A percentile compares a stretch with the other conserved stretches of the same genome.
Evolutionary conservation across 1,140 invertebrate genomes (phyloP).

Genomic region (Ectropis grisescens): DNA sequence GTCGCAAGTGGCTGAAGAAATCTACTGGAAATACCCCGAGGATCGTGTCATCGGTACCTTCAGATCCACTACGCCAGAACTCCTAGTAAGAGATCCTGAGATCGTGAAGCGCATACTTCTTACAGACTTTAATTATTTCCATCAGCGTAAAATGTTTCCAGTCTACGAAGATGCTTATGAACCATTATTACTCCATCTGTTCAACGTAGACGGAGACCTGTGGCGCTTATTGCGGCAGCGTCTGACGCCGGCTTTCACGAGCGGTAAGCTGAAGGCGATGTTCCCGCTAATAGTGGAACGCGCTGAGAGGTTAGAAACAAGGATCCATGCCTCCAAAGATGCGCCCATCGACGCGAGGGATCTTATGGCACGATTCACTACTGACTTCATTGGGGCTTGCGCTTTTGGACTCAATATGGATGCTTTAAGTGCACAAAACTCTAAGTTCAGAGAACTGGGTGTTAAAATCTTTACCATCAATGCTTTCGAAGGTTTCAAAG

Average conservation of each 20-base stretch:
- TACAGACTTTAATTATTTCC: constrained; percentile 10
- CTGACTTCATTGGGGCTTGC: constrained; percentile 16
- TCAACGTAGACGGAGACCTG: constrained; percentile 10
- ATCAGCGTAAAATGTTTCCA: constrained; percentile 1
- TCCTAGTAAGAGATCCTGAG: constrained; percentile 9
- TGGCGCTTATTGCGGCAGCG: constrained; percentile 64
- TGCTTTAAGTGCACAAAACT: constrained; percentile 15
- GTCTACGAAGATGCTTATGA: constrained; percentile 5
- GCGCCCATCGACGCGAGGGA: constrained; percentile 15
- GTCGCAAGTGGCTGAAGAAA: constrained; percentile 2
- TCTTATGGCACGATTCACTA: constrained; percentile 32
- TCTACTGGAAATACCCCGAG: constrained; percentile 7
- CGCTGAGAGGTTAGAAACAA: constrained; percentile 28
- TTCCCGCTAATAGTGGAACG: constrained; percentile 58
- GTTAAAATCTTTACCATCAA: constrained; percentile 5
- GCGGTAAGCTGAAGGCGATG: constrained; percentile 72
- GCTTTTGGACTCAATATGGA: constrained; percentile 22
- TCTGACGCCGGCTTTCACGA: constrained; percentile 72
- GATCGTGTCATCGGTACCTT: constrained; percentile 10
- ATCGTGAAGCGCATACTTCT: constrained; percentile 5
- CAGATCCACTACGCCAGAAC: constrained; percentile 4
- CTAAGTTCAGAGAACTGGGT: constrained; percentile 7
- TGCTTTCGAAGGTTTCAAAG: neutral
- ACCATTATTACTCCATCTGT: constrained; percentile 8
- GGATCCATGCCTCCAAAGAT: too few species aligned